Base-by-base conservation (phyloP, 2,888 invertebrate species). In the Acanthosepion esculentum region DNA sequence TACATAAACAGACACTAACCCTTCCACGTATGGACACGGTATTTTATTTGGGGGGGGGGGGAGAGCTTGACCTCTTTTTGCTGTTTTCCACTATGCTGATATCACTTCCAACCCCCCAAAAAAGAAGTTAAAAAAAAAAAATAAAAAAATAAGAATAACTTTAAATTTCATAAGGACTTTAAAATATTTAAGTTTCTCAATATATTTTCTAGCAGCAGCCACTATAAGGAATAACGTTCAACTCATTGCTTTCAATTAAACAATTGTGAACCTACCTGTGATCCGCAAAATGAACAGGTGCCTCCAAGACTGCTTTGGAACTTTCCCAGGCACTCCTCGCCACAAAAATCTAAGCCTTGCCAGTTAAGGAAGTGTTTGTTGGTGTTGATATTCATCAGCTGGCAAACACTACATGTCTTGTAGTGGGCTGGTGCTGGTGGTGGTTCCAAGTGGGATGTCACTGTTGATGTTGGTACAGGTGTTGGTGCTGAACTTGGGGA, bases 301-400 rank as follows among this genome's bases (percentile, higher is more conserved):
- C 98, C 98, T 0, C 98, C 98, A 94, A 98, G 98, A 95, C 98
- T 98, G 95, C 98, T 98, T 97, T 99, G 99, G 97, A 98, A 98
- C 96, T 98, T 98, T 96, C 98, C 98, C 96, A 99, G 98, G 96
- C 99, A 99, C 94, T 98, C 98, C 97, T 99, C 99, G 95, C 98
- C 98, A 97, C 99, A 99, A 97, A 99, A 99, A 97, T 99, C 99
- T 98, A 99, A 98, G 0, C 99, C 99, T 97, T 99, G 99, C 99
- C 99, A 99, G 94, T 96, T 96, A 20, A 97, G 96, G 95, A 96
- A 97, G 50, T 96, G 96, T 94, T 96, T 96, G 41, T 95, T 95
- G 20, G 96, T 95, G 94, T 96, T 96, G 15, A 97, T 95, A 95
- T 97, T 96, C 96, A 97, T 96, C 95, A 97, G 95, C 95, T 97